Conservation (phyloP, 2,797 vertebrate species). For the Smutsia gigantea region DNA sequence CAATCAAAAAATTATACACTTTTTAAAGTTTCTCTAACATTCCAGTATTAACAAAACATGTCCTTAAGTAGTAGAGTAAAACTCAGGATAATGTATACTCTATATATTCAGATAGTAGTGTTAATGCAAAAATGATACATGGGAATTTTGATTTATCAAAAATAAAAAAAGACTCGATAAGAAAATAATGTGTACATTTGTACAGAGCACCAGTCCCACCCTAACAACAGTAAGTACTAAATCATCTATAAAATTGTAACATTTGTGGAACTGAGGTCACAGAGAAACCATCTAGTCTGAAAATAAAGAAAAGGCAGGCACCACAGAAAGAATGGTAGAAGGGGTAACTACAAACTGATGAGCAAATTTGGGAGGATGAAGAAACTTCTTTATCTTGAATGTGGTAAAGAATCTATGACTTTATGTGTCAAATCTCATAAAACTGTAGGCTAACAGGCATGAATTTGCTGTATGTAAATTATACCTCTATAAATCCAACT, state of each 20-base stretch:
- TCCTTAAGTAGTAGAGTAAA: neutral
- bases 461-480: neutral
- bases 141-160: neutral
- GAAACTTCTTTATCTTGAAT: neutral
- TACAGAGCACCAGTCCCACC: neutral
- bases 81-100: neutral
- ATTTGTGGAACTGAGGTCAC: neutral
- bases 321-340: neutral
- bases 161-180: neutral
- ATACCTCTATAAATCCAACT: neutral
- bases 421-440: neutral
- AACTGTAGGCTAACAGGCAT: neutral
- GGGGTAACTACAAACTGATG: neutral
- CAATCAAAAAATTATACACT: neutral
- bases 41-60: neutral
- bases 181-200: neutral
- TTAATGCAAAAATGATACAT: neutral
- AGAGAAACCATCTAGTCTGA: neutral
- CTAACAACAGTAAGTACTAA: neutral
- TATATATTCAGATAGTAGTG: neutral
- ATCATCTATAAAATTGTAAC: neutral
- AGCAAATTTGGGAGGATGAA: neutral
- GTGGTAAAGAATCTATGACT: neutral
- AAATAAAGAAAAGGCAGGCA: neutral
- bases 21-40: slow-evolving; percentile 24